Base-by-base conservation (phyloP, 2,797 vertebrate species). In the Crocidura indochinensis region DNA sequence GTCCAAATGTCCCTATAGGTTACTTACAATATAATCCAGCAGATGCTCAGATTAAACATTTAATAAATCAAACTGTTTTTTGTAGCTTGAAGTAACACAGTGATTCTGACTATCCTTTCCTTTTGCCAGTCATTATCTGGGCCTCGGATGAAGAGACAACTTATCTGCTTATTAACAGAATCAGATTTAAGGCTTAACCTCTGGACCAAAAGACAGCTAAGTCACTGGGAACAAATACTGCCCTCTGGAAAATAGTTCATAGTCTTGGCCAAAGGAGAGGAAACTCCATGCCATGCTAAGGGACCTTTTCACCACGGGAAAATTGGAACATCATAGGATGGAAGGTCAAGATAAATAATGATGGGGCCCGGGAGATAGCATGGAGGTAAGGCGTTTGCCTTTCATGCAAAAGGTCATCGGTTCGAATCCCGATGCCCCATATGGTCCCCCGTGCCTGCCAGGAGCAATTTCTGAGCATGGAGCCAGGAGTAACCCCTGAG, bases 31-130 rank as follows among this genome's bases (percentile, higher is more conserved):
- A 14, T 83, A 29, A 29, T 74, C 65, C 53, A 78, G 68, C 24
- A 71, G 47, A 81, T 53, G 80, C 79, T 91, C 75, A 94, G 83
- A 84, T 77, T 72, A 60, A 91, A 84, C 76, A 67, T 38, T 31
- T 72, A 19, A 27, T 31, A 71, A 72, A 76, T 19, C 2, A 73
- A 51, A 8, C 46, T 84, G 79, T 68, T 62, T 46, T 64, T 92
- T 93, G 91, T 88, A 46, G 29, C 80, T 19, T 71, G 6, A 12
- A n/a, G 22, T 86, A 27, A 47, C 79, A 84, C 62, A 94, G 51
- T 11, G 31, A 47, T 1, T 12, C 26, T 80, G 79, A 89, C n/a
- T 24, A 60, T 68, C 77, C 74, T 62, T 51, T 64, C 10, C 65
- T 93, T 94, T 93, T 60, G 31, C 47, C 85, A 89, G 87, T 77